Conservation (phyloP, 2,797 vertebrate species). For the Urophycis tenuis region DNA sequence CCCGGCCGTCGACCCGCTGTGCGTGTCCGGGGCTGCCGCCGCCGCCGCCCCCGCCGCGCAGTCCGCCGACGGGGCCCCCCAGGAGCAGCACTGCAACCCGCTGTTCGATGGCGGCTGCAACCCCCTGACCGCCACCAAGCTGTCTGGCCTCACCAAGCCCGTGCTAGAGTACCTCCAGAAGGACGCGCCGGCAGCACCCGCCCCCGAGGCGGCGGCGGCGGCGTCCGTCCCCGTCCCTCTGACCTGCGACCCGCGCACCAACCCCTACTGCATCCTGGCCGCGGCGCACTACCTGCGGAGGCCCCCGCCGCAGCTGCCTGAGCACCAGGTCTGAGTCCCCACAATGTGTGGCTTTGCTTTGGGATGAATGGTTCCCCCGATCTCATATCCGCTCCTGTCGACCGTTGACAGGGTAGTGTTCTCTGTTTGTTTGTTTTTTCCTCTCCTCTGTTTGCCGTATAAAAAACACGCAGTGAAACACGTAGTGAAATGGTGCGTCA, state of each 20-base stretch:
- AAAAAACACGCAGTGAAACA: conserved; percentile 48
- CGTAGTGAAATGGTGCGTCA: conserved; percentile 46
- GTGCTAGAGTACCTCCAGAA: conserved; percentile 60
- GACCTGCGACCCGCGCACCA: conserved; percentile 63
- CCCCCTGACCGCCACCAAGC: conserved; percentile 67
- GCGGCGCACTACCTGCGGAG: conserved; percentile 60
- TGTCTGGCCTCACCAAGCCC: conserved; percentile 62
- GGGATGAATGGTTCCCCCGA: conserved; percentile 22
- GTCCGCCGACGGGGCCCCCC: conserved; percentile 40
- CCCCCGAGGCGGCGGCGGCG: conserved; percentile 7
- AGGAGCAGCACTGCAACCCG: conserved; percentile 70
- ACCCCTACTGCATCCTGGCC: conserved; percentile 67
- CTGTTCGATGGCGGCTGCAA: conserved; percentile 71
- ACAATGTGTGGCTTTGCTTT: neutral
- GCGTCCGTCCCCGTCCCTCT: conserved; percentile 38
- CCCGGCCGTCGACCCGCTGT: conserved; percentile 69
- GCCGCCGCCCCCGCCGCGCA: conserved; percentile 52
- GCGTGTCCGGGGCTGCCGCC: conserved; percentile 45
- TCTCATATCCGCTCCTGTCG: conserved; percentile 35
- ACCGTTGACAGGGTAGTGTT: conserved; percentile 33
- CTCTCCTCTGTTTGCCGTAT: conserved; percentile 35
- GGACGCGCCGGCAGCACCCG: conserved; percentile 30
- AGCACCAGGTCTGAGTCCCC: conserved; percentile 68
- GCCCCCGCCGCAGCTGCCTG: conserved; percentile 52
- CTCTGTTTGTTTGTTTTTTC: conserved; percentile 29